phyloP scores from a whole-genome alignment of 2,113 vertebrate genomes.

The Columbina picui region DNA sequence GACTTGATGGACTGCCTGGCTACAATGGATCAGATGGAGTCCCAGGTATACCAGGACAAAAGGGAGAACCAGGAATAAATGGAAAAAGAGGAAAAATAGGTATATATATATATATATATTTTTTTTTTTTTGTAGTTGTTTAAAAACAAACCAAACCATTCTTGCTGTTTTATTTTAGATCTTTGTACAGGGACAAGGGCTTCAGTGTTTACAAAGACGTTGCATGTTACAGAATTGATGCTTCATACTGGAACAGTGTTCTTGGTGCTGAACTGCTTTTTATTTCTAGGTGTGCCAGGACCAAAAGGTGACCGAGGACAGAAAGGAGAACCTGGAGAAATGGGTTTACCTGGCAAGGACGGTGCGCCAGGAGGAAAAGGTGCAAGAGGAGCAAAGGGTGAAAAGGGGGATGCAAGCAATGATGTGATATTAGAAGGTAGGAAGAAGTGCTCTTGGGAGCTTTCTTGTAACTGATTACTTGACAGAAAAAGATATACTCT shows the following conservation, averaged over 20 bases:
- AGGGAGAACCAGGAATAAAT: constrained; percentile 88
- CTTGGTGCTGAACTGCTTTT: background rate
- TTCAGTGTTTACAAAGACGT: background rate
- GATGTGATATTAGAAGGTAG: constrained; percentile 66
- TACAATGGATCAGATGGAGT: constrained; percentile 88
- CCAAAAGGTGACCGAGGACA: constrained; percentile 75
- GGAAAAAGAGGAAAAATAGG: constrained; percentile 83
- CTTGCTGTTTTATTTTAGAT: background rate
- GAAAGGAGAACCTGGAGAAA: constrained; percentile 80
- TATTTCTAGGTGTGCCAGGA: constrained; percentile 69
- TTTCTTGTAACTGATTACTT: background rate
- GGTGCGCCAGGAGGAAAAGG: constrained; percentile 78
- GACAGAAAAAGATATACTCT: background rate
- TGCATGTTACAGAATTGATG: background rate
- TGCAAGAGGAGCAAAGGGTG: constrained; percentile 85
- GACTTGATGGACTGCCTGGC: constrained; percentile 82
- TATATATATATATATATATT: background rate
- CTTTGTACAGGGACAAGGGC: background rate
- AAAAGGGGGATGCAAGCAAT: constrained; percentile 69
- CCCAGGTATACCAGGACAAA: constrained; percentile 85
- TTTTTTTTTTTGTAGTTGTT: background rate
- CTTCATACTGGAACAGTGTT: background rate
- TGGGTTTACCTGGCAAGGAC: constrained; percentile 74
- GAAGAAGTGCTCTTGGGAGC: background rate
- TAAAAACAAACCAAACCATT: background rate